phyloP scores from a whole-genome alignment of 2,888 invertebrate species.

The Tetanocera ferruginea region DNA sequence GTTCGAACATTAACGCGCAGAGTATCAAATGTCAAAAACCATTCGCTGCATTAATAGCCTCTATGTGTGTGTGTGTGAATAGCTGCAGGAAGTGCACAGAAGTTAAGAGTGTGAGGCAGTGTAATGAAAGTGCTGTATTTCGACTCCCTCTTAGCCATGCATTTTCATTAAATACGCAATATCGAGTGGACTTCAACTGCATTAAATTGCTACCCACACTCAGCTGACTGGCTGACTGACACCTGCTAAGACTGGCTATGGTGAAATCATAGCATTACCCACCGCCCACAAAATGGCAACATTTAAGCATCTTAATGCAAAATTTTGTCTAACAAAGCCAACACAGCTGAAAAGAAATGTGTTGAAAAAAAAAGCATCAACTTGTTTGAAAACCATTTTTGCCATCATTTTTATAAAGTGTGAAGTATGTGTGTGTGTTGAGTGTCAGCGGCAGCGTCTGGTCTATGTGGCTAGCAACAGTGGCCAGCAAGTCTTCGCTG shows the following conservation, averaged over 20 bases:
- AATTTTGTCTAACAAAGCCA: no score
- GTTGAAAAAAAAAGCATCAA: neutral
- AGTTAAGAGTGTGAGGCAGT: neutral
- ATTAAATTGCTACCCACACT: neutral
- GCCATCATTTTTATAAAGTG: conserved; percentile 26
- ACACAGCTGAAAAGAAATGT: neutral
- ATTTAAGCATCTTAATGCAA: no score
- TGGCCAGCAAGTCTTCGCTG: neutral
- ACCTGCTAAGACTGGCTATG: neutral
- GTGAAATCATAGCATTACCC: no score
- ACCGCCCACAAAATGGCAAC: no score
- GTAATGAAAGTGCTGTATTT: neutral
- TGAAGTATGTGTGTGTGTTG: conserved; percentile 6
- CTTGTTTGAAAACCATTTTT: neutral
- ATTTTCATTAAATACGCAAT: conserved; percentile 19
- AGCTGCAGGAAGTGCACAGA: neutral
- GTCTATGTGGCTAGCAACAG: neutral
- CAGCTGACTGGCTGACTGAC: neutral
- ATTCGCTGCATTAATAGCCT: conserved; percentile 25
- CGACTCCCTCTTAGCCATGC: neutral
- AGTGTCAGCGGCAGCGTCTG: neutral
- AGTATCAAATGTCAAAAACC: conserved; percentile 35
- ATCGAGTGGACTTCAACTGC: neutral
- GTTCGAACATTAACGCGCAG: conserved; percentile 5
- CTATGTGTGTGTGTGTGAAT: neutral